Evolutionary conservation across 2,888 invertebrate species (phyloP).

Genomic region (Machimus rusticus): DNA sequence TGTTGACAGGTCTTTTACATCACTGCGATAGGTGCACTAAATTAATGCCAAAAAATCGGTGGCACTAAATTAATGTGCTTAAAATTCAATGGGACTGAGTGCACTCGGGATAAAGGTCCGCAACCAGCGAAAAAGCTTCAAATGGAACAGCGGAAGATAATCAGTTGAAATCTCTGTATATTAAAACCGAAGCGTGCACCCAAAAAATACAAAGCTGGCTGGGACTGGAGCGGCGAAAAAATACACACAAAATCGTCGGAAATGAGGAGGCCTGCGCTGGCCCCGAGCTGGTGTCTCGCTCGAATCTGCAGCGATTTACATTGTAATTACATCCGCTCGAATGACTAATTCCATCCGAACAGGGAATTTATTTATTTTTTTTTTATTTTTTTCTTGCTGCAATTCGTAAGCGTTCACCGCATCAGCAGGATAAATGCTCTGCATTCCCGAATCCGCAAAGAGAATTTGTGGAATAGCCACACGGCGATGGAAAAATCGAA

Average conservation of each 20-base stretch:
- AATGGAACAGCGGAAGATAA: slow-evolving; percentile 29
- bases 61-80: not conserved
- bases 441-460: slow-evolving; percentile 10
- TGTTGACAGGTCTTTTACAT: not conserved
- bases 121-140: not conserved
- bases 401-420: not conserved
- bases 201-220: not conserved
- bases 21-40: not conserved
- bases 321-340: slow-evolving; percentile 41
- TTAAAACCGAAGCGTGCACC: not conserved
- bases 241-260: not conserved
- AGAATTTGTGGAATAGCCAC: slow-evolving; percentile 13
- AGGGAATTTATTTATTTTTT: slow-evolving; percentile 1
- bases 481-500: too few species aligned
- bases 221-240: not conserved
- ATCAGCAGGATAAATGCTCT: not conserved
- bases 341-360: slow-evolving; percentile 30
- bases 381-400: not conserved
- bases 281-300: not conserved
- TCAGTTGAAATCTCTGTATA: slow-evolving; percentile 16
- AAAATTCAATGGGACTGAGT: slow-evolving; percentile 10
- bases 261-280: slow-evolving; percentile 6
- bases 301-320: slow-evolving; percentile 27
- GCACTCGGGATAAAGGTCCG: not conserved
- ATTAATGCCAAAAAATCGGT: not conserved